Evolutionary conservation across 2,113 vertebrate genomes (phyloP).

Genomic region (Cynopterus brachyotis): DNA sequence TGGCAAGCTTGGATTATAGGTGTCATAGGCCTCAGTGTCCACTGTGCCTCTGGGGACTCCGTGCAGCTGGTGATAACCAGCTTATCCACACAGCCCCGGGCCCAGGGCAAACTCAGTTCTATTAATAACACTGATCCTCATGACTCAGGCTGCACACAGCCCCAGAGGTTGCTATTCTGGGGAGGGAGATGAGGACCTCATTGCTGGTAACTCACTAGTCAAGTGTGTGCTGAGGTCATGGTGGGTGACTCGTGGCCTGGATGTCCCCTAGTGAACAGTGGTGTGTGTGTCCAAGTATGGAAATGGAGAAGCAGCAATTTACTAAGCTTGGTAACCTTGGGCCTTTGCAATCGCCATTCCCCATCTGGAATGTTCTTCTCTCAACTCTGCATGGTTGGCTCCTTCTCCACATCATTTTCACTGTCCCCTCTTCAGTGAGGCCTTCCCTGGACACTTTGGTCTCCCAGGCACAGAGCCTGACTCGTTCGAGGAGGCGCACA

Average conservation of each 20-base stretch:
- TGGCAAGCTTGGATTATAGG: no score
- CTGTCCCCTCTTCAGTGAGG: not conserved
- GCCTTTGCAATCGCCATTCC: not conserved
- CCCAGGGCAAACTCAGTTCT: not conserved
- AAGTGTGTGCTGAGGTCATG: not conserved
- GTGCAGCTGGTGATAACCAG: not conserved
- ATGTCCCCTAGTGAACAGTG: not conserved
- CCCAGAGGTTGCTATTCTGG: not conserved
- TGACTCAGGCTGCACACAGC: accelerated
- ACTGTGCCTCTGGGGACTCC: not conserved
- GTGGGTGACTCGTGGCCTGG: not conserved
- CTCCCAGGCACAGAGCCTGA: not conserved
- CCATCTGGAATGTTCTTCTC: not conserved
- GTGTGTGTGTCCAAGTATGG: no score
- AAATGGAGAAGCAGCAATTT: not conserved
- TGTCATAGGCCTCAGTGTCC: no score
- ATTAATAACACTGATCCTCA: not conserved
- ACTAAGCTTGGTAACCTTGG: not conserved
- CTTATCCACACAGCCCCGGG: not conserved
- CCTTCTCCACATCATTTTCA: not conserved
- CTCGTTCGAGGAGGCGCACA: not conserved
- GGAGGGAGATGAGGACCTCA: not conserved
- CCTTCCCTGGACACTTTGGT: not conserved
- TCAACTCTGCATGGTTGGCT: not conserved
- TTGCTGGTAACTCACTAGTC: not conserved